Evolutionary conservation across 2,888 invertebrate genomes (phyloP), one percentile per base, ranked within the genome.

Genomic region (Ectobius pallidus): DNA sequence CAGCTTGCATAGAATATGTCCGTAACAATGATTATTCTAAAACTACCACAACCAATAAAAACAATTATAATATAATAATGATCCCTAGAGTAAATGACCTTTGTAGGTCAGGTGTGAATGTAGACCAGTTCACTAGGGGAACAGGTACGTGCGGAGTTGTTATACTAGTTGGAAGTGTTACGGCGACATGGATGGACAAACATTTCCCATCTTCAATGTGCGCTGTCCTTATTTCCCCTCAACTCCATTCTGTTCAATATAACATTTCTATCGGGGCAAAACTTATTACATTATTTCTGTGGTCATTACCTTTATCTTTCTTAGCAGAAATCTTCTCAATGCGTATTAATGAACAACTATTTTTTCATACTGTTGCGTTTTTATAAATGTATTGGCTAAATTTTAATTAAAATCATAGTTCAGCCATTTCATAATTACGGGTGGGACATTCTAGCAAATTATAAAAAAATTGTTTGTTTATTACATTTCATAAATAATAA

Each of bases 131-230:
- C 63, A 63, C 63, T 63, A 20, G 42, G 25, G 39, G 63, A 63
- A 42, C 42, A 63, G 63, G 42, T 42, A 42, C 61, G 32, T 39
- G 63, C 20, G 16, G 16, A n/a, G 20, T 16, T 22, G 39, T 39
- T 14, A 63, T 30, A 63, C 63, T 63, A 22, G 34, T 63, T 22
- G 16, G 39, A 63, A 63, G 63, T 63, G 25, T 42, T 39, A 63
- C 63, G 39, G 39, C 34, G 30, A 34, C 2, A n/a, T n/a, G n/a
- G 18, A 20, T n/a, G 34, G 3, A 46, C 46, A 46, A 0, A 11
- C 1, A 46, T 20, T 46, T 46, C 18, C 18, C 20, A 1, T 0
- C 2, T 18, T n/a, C 18, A n/a, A 46, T 20, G 46, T 46, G 46
- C 46, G n/a, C n/a, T n/a, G n/a, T n/a, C n/a, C n/a, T n/a, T 46